Evolutionary conservation across 2,797 vertebrate species (phyloP).

Genomic region (Neoniphon sammara): DNA sequence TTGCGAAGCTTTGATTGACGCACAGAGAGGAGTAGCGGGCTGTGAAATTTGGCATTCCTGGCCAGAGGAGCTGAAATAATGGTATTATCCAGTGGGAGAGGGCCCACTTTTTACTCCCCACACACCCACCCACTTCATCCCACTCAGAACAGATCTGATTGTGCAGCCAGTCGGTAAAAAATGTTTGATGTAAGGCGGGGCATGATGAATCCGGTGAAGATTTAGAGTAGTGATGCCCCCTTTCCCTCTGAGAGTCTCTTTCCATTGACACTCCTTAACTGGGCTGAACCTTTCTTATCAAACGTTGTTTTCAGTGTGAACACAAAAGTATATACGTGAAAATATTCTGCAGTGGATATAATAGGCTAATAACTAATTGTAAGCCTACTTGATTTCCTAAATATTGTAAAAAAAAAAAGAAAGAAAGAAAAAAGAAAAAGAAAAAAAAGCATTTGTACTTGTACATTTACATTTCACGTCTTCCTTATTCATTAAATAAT

Average conservation of each 20-base stretch:
- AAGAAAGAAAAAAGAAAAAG: too few relatives aligned
- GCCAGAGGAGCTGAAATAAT: slow-evolving; percentile 98
- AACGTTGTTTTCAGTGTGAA: neutral
- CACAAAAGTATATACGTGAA: too few relatives aligned
- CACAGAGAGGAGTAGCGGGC: slow-evolving; percentile 87
- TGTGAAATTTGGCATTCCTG: slow-evolving; percentile 98
- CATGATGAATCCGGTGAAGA: slow-evolving; percentile 86
- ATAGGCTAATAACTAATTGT: too few relatives aligned
- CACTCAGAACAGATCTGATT: slow-evolving; percentile 89
- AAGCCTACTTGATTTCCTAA: neutral
- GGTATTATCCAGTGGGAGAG: slow-evolving; percentile 94
- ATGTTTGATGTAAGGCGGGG: slow-evolving; percentile 90
- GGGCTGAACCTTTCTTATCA: slow-evolving; percentile 44
- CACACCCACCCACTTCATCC: slow-evolving; percentile 70
- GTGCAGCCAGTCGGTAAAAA: slow-evolving; percentile 90
- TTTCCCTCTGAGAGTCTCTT: slow-evolving; percentile 63
- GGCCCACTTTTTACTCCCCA: slow-evolving; percentile 86
- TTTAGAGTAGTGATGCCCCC: slow-evolving; percentile 73
- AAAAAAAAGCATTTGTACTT: neutral
- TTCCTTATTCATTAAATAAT: too few relatives aligned
- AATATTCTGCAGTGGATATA: too few relatives aligned
- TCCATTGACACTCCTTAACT: slow-evolving; percentile 43
- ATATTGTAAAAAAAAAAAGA: neutral
- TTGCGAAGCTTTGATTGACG: slow-evolving; percentile 82
- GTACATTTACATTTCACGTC: too few relatives aligned